Percentiles rank a stretch among this genome's conserved stretches.
These are phyloP conservation scores for Neoarius graeffei DNA, from an alignment of 2,113 vertebrate species.

Conservation along the genomic window DNA sequence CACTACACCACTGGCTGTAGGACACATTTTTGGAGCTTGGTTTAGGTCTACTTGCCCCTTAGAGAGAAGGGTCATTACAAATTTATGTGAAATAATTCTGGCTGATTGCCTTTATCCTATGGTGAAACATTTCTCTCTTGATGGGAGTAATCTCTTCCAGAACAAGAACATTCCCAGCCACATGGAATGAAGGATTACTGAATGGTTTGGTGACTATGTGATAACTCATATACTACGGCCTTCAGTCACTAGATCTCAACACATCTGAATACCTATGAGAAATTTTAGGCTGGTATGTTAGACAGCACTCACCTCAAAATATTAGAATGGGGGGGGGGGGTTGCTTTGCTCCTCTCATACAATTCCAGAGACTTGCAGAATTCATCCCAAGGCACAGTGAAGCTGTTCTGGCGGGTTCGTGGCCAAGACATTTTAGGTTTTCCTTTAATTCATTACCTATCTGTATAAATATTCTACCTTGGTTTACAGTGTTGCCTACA, in stretches of 20 bases:
- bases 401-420: not conserved
- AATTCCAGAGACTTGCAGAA: not conserved
- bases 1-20: no score
- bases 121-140: not conserved
- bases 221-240: not conserved
- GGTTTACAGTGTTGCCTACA: slow-evolving; percentile 45
- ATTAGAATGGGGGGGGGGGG: not conserved
- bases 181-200: not conserved
- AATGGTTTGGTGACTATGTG: not conserved
- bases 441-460: not conserved
- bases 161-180: not conserved
- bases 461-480: not conserved
- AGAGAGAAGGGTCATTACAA: not conserved
- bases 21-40: not conserved
- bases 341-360: not conserved
- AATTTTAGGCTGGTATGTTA: not conserved
- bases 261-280: not conserved
- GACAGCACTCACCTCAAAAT: not conserved
- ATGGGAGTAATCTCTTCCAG: not conserved
- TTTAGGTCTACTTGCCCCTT: not conserved
- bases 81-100: not conserved
- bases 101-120: not conserved
- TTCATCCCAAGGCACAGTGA: not conserved
- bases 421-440: not conserved
- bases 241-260: not conserved